Conservation (phyloP, 2,797 vertebrate genomes). For the Poecilia gillii region DNA sequence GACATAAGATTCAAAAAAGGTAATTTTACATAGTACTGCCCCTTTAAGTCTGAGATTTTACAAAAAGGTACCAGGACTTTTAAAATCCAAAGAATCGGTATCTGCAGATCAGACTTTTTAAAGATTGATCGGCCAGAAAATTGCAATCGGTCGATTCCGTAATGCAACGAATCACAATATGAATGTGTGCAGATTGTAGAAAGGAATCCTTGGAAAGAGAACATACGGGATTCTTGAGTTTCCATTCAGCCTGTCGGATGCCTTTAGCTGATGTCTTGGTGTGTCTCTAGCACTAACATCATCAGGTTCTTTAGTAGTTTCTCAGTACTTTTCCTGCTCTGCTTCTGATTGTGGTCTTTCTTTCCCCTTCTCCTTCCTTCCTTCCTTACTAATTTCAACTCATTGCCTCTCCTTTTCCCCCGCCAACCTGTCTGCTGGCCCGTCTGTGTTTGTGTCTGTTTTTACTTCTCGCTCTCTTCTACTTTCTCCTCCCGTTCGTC, state of each 20-base stretch:
- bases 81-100: neutral
- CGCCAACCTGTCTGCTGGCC: conserved; percentile 54
- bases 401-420: conserved; percentile 52
- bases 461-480: conserved; percentile 47
- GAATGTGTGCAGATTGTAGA: neutral
- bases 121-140: neutral
- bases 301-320: conserved; percentile 48
- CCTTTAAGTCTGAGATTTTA: neutral
- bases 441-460: conserved; percentile 55
- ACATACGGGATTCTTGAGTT: neutral
- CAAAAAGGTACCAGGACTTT: neutral
- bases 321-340: conserved; percentile 55
- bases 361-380: conserved; percentile 27
- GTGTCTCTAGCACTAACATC: conserved; percentile 52
- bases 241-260: neutral
- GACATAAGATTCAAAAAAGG: too few relatives aligned
- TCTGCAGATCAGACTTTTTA: neutral
- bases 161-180: neutral
- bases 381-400: conserved; percentile 52
- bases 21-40: too few relatives aligned
- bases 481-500: conserved; percentile 58
- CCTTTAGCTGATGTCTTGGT: neutral
- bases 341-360: conserved; percentile 64
- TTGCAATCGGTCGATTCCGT: neutral
- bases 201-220: neutral